Percentiles rank a stretch among this genome's conserved stretches.
Evolutionary conservation across 2,797 vertebrate genomes (phyloP).

Genomic region (Mormyrus proboscirostris): DNA sequence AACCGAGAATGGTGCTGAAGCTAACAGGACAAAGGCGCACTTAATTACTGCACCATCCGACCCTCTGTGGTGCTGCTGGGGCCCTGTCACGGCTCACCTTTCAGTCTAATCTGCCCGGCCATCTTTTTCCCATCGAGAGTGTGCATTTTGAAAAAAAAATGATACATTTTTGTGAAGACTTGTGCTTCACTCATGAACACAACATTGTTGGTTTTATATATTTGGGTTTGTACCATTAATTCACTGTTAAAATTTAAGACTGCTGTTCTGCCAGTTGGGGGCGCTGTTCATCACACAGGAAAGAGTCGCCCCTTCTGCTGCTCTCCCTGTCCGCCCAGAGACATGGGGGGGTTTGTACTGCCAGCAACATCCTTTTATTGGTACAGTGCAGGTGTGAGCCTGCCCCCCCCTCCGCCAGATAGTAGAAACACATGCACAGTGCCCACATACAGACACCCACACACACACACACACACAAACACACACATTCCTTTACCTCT

Average conservation of each 20-base stretch:
- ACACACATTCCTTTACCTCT: neutral
- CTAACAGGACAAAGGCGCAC: constrained; percentile 44
- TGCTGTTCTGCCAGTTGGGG: neutral
- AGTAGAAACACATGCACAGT: neutral
- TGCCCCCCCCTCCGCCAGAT: neutral
- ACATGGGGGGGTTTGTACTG: neutral
- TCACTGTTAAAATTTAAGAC: neutral
- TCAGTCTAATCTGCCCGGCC: constrained; percentile 57
- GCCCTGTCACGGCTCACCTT: constrained; percentile 52
- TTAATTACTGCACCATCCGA: constrained; percentile 46
- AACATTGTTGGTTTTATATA: neutral
- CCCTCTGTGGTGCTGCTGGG: constrained; percentile 31
- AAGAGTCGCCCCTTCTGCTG: neutral
- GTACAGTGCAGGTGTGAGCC: neutral
- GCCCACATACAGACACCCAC: neutral
- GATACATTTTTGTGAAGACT: neutral
- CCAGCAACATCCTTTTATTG: neutral
- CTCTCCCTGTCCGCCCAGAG: neutral
- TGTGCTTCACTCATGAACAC: neutral
- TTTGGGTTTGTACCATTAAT: neutral
- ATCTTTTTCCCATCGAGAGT: constrained; percentile 35
- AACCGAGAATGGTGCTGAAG: constrained; percentile 43
- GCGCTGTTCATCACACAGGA: neutral
- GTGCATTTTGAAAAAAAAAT: neutral
- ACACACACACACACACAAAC: neutral